Evolutionary conservation across 2,888 invertebrate genomes (phyloP), one percentile per base, ranked within the genome.

Genomic region (Allolobophora icterica): DNA sequence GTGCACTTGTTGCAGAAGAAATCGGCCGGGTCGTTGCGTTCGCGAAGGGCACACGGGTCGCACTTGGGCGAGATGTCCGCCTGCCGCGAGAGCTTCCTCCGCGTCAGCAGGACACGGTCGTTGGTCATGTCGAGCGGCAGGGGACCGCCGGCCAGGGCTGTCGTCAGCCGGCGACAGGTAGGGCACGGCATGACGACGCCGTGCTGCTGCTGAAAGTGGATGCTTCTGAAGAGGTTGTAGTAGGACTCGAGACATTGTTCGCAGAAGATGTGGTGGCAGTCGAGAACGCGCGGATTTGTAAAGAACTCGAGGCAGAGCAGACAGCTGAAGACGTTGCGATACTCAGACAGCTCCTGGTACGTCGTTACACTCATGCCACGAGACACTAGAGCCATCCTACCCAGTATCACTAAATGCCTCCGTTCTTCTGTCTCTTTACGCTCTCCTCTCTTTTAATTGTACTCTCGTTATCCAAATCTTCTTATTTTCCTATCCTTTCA

Each of bases 1-100:
- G 52, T n/a, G 90, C 93, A 93, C 87, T 92, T 93, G 84, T 91
- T 91, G 71, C 93, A 93, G 91, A 91, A 93, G 87, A 90, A 93
- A 34, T 92, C 89, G 2, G 89, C 89, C n/a, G 19, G 2, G 45
- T 87, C 87, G 34, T 1, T 24, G 34, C 87, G 87, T 30, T 87
- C 38, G 2, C 38, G 87, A 17, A 89, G 33, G 21, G 89, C 38
- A 19, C 89, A 89, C 5, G 52, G 33, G 45, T 89, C 89, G 89
- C 89, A 89, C 89, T 89, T 89, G 89, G 45, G 89, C 38, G 87
- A 34, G 35, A 24, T 5, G 35, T 87, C 87, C 13, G 87, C 87
- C 38, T 34, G 87, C 6, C 87, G 87, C 5, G 87, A 87, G 21
- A 87, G 34, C 87, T 87, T 87, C 8, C 87, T 8, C 87, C 38